These are phyloP conservation scores for Philhelius pedissequus DNA, from an alignment of 2,888 invertebrate species.

Conservation along the genomic window DNA sequence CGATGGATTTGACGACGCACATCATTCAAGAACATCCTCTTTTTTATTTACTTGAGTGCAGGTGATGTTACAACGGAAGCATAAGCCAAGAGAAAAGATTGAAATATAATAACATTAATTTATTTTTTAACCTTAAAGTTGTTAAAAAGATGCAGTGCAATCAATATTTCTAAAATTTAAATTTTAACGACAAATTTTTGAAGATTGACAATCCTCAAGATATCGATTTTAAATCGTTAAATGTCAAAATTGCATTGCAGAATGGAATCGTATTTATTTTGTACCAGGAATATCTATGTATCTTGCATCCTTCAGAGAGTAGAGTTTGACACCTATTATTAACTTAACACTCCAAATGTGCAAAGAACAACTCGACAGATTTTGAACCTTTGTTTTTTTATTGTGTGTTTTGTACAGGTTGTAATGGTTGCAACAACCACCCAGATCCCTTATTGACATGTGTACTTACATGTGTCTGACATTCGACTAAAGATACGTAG, in stretches of 20 bases:
- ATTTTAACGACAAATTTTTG: too few relatives aligned
- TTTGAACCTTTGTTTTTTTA: neutral
- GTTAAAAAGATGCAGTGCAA: too few relatives aligned
- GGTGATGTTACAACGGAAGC: too few relatives aligned
- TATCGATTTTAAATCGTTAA: too few relatives aligned
- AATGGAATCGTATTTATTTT: neutral
- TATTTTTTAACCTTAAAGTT: too few relatives aligned
- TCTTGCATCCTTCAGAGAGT: neutral
- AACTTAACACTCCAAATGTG: neutral
- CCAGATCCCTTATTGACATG: neutral
- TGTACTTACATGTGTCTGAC: neutral
- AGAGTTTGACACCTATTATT: neutral
- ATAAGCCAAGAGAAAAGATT: too few relatives aligned
- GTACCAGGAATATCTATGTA: neutral
- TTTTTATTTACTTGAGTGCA: neutral
- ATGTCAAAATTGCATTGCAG: neutral
- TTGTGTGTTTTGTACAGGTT: neutral
- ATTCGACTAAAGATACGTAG: too few relatives aligned
- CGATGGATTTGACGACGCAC: neutral
- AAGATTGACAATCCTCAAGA: too few relatives aligned
- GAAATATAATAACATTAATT: too few relatives aligned
- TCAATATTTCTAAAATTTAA: too few relatives aligned
- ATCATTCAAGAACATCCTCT: neutral
- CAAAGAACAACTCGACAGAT: neutral
- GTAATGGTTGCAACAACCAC: neutral